Conservation (phyloP, 2,888 invertebrate genomes). For the Hypomecis atomaria region DNA sequence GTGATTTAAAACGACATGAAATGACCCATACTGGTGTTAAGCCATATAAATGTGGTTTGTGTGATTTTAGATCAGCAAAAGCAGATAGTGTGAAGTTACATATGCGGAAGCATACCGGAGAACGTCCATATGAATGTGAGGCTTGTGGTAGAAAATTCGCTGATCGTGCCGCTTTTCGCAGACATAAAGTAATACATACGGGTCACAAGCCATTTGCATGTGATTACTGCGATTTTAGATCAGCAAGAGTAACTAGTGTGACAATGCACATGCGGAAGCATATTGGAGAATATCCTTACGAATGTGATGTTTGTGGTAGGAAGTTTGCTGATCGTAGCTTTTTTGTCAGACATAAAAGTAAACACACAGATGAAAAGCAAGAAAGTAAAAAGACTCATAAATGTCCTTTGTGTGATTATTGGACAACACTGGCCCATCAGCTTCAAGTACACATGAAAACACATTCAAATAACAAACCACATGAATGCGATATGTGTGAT, state of each 20-base stretch:
- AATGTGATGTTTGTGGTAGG: background rate
- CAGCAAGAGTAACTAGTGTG: background rate
- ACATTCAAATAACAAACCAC: background rate
- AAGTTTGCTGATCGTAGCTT: background rate
- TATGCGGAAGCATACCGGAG: background rate
- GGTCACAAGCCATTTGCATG: background rate
- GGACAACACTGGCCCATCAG: background rate
- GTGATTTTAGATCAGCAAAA: slow-evolving; percentile 1
- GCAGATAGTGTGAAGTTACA: no score
- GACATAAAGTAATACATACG: background rate
- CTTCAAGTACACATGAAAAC: background rate
- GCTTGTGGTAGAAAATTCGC: background rate
- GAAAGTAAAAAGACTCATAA: no score
- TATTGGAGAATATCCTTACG: background rate
- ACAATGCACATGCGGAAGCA: background rate
- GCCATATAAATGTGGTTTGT: background rate
- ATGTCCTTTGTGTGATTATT: no score
- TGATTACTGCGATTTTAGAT: background rate
- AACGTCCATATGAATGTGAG: background rate
- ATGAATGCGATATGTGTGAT: background rate
- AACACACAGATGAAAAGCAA: no score
- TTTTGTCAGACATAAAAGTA: no score
- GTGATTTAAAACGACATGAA: slow-evolving; percentile 5
- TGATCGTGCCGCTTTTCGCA: background rate
- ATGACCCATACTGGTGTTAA: background rate